Conservation (phyloP, 2,113 vertebrate genomes). For the Cebidichthys violaceus region DNA sequence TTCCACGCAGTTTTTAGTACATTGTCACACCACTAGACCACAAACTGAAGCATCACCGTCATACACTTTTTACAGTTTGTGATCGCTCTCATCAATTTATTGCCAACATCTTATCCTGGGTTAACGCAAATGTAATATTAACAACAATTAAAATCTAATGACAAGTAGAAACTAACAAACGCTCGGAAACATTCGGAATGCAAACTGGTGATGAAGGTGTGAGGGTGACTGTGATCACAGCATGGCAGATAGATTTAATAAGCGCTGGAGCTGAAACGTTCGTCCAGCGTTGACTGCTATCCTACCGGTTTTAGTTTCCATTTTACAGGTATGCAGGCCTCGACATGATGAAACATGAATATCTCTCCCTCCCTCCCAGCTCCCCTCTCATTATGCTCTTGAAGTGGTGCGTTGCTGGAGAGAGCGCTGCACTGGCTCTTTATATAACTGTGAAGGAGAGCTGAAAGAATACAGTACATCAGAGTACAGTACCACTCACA, state of each 20-base stretch:
- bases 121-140: background rate
- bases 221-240: background rate
- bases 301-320: background rate
- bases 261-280: background rate
- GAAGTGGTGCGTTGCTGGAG: conserved; percentile 52
- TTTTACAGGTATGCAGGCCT: conserved; percentile 34
- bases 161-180: background rate
- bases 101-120: background rate
- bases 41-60: background rate
- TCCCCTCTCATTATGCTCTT: conserved; percentile 58
- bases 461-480: conserved; percentile 54
- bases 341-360: conserved; percentile 45
- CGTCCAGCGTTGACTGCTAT: background rate
- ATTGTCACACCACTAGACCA: background rate
- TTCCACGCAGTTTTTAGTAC: background rate
- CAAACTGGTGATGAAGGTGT: background rate
- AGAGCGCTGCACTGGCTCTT: conserved; percentile 51
- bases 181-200: background rate
- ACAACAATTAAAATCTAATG: background rate
- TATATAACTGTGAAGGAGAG: conserved; percentile 67
- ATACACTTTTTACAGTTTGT: background rate
- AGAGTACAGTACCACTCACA: conserved; percentile 62
- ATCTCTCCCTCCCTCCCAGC: conserved; percentile 26
- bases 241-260: background rate
- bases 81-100: background rate